A percentile compares a stretch with the other conserved stretches of the same genome.
These are phyloP conservation scores for Ptilorrhoa leucosticta DNA, from an alignment of 2,113 vertebrate species.

Conservation along the genomic window DNA sequence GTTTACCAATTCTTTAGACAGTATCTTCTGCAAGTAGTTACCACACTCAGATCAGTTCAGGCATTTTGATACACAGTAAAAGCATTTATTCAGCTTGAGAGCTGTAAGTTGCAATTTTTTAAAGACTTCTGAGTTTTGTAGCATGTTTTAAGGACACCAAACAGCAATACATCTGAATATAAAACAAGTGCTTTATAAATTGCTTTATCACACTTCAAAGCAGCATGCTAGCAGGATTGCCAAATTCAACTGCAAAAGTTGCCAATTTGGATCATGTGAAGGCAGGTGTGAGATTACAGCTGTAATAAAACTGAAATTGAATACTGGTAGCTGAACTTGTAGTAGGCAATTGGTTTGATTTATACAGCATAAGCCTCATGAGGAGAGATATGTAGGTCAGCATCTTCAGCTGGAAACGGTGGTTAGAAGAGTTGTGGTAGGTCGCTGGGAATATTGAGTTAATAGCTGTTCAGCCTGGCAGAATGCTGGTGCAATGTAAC, in stretches of 20 bases:
- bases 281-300: constrained; percentile 50
- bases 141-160: constrained; percentile 37
- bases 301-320: constrained; percentile 64
- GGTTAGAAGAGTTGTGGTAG: constrained; percentile 16
- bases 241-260: constrained; percentile 51
- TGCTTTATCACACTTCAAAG: constrained; percentile 49
- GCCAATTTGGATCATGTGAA: constrained; percentile 55
- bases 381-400: constrained; percentile 53
- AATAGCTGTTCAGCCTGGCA: background rate
- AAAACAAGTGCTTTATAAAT: constrained; percentile 59
- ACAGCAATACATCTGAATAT: constrained; percentile 49
- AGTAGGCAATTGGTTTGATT: constrained; percentile 59
- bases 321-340: constrained; percentile 50
- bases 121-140: constrained; percentile 23
- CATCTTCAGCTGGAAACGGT: background rate
- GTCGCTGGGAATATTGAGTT: background rate
- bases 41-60: background rate
- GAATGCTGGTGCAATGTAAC: background rate
- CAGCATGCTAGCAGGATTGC: background rate
- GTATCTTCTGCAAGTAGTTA: constrained; percentile 13
- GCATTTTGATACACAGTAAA: background rate
- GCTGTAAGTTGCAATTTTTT: background rate
- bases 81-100: constrained; percentile 24
- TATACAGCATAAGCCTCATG: constrained; percentile 31
- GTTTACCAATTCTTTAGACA: constrained; percentile 30